phyloP scores from a whole-genome alignment of 2,888 invertebrate genomes.

The Xestia xanthographa region DNA sequence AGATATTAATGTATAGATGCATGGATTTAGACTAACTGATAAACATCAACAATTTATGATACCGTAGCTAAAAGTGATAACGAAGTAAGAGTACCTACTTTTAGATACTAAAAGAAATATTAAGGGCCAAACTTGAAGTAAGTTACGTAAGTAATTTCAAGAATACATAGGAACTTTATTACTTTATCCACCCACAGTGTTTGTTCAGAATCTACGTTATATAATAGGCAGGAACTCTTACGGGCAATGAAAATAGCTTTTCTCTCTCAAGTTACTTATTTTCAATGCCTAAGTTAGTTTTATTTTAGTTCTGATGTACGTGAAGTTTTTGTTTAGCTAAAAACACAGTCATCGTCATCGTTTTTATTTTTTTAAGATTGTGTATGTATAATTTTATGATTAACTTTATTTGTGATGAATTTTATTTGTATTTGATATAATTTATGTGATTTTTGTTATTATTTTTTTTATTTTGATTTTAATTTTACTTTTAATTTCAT shows the following conservation, averaged over 20 bases:
- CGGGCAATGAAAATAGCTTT: background rate
- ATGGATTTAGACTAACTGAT: no score
- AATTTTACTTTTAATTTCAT: no score
- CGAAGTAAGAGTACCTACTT: background rate
- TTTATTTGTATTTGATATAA: no score
- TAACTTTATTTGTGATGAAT: no score
- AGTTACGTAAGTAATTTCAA: background rate
- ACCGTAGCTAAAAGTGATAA: background rate
- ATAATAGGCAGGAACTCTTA: background rate
- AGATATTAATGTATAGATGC: no score
- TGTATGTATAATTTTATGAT: no score
- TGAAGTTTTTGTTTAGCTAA: background rate
- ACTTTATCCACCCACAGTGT: slow-evolving; percentile 8
- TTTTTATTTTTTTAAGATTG: no score
- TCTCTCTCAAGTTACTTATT: background rate
- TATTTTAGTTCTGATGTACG: background rate
- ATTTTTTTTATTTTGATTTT: no score
- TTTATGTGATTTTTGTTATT: no score
- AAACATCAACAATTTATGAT: background rate
- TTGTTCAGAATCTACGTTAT: background rate
- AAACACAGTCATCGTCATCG: background rate
- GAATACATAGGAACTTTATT: slow-evolving; percentile 10
- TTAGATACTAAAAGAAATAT: slow-evolving; percentile 5
- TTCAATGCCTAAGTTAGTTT: background rate
- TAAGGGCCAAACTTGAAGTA: background rate